phyloP scores from a whole-genome alignment of 2,888 invertebrate species.

The Macrosoma leucophasiata region DNA sequence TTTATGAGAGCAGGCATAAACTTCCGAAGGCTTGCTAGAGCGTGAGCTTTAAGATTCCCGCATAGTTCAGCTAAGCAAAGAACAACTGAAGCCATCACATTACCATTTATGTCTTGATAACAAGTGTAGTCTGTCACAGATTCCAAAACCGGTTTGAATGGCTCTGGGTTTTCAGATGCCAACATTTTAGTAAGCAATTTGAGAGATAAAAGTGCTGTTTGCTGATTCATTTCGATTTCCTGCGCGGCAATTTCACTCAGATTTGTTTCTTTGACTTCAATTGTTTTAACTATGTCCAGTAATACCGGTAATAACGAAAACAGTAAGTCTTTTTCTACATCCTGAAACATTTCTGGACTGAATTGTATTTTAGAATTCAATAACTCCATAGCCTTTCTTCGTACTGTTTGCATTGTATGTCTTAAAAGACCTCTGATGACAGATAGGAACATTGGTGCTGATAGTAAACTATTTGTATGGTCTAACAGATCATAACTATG shows the following conservation, averaged over 20 bases:
- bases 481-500: constrained; percentile 87
- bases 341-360: constrained; percentile 76
- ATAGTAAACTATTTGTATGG: constrained; percentile 85
- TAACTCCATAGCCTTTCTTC: constrained; percentile 89
- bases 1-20: constrained; percentile 86
- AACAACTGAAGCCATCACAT: constrained; percentile 83
- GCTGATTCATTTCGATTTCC: constrained; percentile 83
- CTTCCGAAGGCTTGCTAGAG: constrained; percentile 82
- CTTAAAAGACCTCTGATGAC: constrained; percentile 84
- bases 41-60: constrained; percentile 82
- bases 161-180: constrained; percentile 79
- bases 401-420: constrained; percentile 82
- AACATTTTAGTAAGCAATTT: constrained; percentile 87
- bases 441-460: constrained; percentile 85
- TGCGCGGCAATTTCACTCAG: constrained; percentile 50
- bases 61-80: constrained; percentile 88
- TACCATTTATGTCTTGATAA: constrained; percentile 67
- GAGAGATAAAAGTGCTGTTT: constrained; percentile 87
- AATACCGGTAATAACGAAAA: constrained; percentile 78
- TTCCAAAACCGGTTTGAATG: constrained; percentile 82
- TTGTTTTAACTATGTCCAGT: constrained; percentile 73
- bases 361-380: constrained; percentile 87
- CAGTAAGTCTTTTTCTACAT: constrained; percentile 68
- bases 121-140: constrained; percentile 79
- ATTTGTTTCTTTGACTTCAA: constrained; percentile 52